Percentiles rank a stretch among this genome's conserved stretches.
Conservation (phyloP, 2,797 vertebrate genomes). For the Sorex maritimensis region DNA sequence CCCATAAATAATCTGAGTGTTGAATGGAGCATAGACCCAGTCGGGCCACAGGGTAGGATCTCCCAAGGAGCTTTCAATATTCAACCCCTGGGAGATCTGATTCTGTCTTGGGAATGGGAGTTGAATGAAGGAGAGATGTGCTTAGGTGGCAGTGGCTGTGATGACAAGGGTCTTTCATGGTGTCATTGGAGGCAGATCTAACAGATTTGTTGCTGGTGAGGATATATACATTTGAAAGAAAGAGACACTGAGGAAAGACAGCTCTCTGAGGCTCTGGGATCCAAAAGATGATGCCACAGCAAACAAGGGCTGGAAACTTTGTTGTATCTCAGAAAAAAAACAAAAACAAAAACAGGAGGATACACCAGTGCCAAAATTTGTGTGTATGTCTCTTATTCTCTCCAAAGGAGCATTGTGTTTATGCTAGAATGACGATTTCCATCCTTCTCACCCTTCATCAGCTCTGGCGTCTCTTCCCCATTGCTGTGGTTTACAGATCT, state of each 20-base stretch:
- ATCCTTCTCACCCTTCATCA: neutral
- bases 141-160: neutral
- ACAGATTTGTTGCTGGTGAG: neutral
- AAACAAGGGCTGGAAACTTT: neutral
- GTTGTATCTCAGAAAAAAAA: neutral
- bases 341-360: neutral
- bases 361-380: neutral
- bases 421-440: conserved; percentile 17
- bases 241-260: neutral
- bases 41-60: neutral
- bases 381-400: neutral
- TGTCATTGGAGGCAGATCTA: neutral
- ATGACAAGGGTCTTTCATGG: neutral
- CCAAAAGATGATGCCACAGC: neutral
- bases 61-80: neutral
- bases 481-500: neutral
- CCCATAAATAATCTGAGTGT: neutral
- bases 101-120: neutral
- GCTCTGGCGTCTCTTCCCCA: neutral
- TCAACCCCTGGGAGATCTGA: neutral
- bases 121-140: neutral
- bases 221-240: neutral
- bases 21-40: neutral
- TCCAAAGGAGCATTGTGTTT: conserved; percentile 6
- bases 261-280: neutral